Evolutionary conservation across 2,888 invertebrate genomes (phyloP), one percentile per base, ranked within the genome.

Genomic region (Volucella inanis): DNA sequence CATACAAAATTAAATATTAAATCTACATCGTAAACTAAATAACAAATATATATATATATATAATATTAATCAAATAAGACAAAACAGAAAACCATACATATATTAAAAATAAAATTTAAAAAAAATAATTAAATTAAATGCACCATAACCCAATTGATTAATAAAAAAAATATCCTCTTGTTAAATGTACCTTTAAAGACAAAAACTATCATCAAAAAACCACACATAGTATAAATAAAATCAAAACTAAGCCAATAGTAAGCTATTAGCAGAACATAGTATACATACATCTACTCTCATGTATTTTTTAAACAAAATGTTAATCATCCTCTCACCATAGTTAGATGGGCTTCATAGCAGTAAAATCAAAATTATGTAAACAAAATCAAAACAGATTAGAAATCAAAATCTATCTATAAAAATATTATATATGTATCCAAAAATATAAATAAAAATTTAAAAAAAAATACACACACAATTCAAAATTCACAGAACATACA

Each of bases 341-440:
- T 75, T 83, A 85, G 76, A 89, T 90, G 89, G 92, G 92, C 92
- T 92, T 91, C 90, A 89, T 88, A 90, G 91, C 92, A 92, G 89
- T 88, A 90, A 90, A 91, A 91, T 91, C 91, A 92, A 92, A 92
- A 91, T 89, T 88, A 89, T 77, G 65, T 87, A 79, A 87, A 85
- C 55, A 45, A 84, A 72, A 75, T 70, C 67, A 74, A 65, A 70
- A 50, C 31, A 31, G 52, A 62, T 55, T 15, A 64, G n/a, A 72
- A 81, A 82, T 70, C 62, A 86, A 81, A 87, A 75, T 81, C 78
- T 82, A 78, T 80, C 80, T 80, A 67, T 64, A 70, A 61, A 67
- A 65, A 59, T 68, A 77, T 64, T 38, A 65, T 64, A 57, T 71
- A 65, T 57, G 18, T 77, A 86, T 81, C 59, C 68, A 70, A 55